Evolutionary conservation across 2,797 vertebrate genomes (phyloP).

Genomic region (Eulemur mongoz): DNA sequence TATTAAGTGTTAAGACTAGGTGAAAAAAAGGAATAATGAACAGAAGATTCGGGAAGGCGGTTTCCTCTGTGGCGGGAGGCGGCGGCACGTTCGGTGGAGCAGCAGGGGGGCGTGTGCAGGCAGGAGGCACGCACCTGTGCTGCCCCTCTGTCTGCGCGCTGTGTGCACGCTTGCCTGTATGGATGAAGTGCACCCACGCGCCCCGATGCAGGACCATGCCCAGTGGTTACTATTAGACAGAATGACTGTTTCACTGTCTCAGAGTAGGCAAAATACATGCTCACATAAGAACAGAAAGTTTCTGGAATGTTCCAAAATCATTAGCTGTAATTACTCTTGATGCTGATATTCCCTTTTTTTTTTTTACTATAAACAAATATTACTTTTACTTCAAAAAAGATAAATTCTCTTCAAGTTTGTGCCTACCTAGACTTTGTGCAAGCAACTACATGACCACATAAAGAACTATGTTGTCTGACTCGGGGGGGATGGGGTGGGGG

Average conservation of each 20-base stretch:
- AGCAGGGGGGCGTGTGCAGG: no score
- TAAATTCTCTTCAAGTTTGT: background rate
- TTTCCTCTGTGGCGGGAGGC: background rate
- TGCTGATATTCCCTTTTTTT: background rate
- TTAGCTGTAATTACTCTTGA: background rate
- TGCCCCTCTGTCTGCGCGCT: accelerated
- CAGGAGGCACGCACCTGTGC: accelerated
- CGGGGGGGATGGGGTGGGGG: no score
- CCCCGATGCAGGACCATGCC: accelerated
- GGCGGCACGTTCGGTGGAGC: accelerated
- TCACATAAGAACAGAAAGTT: accelerated
- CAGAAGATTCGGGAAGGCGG: background rate
- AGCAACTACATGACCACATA: accelerated
- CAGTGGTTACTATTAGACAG: accelerated
- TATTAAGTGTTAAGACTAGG: background rate
- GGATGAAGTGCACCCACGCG: accelerated
- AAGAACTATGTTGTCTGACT: no score
- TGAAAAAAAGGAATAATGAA: background rate
- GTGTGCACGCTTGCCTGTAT: accelerated
- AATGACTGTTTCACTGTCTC: background rate
- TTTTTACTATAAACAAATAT: background rate
- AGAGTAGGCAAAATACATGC: background rate
- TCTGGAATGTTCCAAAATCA: background rate
- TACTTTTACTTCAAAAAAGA: background rate
- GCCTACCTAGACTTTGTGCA: background rate